Base-by-base conservation (phyloP, 2,888 invertebrate genomes). In the Anoncus sp. region DNA sequence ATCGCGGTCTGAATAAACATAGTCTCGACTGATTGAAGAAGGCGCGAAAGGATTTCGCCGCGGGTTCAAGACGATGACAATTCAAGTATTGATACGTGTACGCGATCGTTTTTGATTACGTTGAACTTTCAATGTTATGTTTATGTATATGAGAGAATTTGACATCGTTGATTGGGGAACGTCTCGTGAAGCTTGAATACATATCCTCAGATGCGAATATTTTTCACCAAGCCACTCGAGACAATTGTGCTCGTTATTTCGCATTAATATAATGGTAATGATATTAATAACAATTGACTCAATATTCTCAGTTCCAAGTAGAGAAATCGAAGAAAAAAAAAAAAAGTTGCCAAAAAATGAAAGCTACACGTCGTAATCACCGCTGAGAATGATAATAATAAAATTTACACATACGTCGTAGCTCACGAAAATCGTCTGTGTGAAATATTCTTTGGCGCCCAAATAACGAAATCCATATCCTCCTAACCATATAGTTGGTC, bases 401-500 rank as follows among this genome's bases (percentile, higher is more conserved):
- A 55, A 16, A 57, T 24, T 18, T n/a, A 55, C 16, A 62, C 62
- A 27, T 38, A 55, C 59, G 75, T 75, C 69, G 75, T 62, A 63
- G 62, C 62, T 47, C 49, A 57, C 62, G 55, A 53, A 75, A 69
- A n/a, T 69, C 63, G 55, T 49, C n/a, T n/a, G 57, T 55, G 49
- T 75, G 67, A 60, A 62, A 75, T 67, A 53, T 53, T 38, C 55
- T 62, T 69, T 75, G 47, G 4, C 57, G 55, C 22, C 20, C 47
- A 69, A 57, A 75, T 69, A 24, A 69, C 69, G 69, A 63, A 63
- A 69, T 49, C 57, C 43, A 3, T 49, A 75, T 69, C 63, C n/a
- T 60, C 27, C 60, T 45, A 43, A 45, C 60, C 16, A 60, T 60
- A 27, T 60, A n/a, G n/a, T 60, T 45, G 40, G 45, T 45, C 45